Base-by-base conservation (phyloP, 2,113 vertebrate genomes). In the Gymnogyps californianus region DNA sequence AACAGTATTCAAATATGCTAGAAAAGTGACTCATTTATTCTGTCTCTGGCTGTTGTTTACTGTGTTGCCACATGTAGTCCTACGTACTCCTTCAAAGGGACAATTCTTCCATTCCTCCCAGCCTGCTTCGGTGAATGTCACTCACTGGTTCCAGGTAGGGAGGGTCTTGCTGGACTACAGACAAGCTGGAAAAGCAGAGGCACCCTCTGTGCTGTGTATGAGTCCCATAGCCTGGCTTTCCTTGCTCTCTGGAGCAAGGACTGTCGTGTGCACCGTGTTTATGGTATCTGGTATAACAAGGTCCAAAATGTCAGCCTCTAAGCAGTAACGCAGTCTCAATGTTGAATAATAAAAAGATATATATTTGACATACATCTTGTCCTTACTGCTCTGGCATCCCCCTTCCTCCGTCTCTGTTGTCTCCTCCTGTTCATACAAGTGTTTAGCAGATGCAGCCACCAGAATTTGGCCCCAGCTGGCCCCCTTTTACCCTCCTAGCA, bases 1-100 rank as follows among this genome's bases (percentile, higher is more conserved):
- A 96, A 90, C 69, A 94, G 57, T 70, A 94, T 94, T 91, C 94
- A 91, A 81, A 91, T 55, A 78, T 9, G 44, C 57, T 94, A 62
- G 72, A 65, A 84, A 78, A 89, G 32, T 86, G 82, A 93, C 54
- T 95, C 71, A 94, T 87, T 70, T 91, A 71, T 77, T 86, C 88
- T 34, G 8, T 64, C 38, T 66, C 52, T 81, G 57, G 29, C 54
- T 76, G 66, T 67, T 87, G 65, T 91, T 92, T 93, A 38, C 88
- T 88, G 44, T 13, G 0, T 65, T 89, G 61, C 69, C 26, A 16
- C 82, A 36, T 59, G 55, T 69, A 94, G 64, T 77, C 75, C 74
- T 81, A 7, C 4, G 5, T 40, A 21, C 25, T 82, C 61, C 38
- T 75, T 70, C 57, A 55, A 67, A 66, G 69, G 21, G 38, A 24